A percentile compares a stretch with the other conserved stretches of the same genome.
phyloP scores from a whole-genome alignment of 2,113 vertebrate genomes.

The Protobothrops flavoviridis region DNA sequence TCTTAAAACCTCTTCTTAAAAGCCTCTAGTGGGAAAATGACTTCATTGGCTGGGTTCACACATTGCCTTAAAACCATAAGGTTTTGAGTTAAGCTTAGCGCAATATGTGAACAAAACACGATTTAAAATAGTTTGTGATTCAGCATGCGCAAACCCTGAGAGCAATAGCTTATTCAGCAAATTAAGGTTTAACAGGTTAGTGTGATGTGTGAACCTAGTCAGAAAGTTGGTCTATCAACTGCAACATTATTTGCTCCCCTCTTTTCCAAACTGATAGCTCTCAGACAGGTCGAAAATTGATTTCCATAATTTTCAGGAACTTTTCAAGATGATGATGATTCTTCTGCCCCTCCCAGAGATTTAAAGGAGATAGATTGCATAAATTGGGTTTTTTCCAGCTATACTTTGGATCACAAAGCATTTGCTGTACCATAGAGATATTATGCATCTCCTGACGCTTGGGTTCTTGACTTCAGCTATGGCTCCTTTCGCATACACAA shows the following conservation, averaged over 20 bases:
- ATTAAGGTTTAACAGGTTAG: neutral
- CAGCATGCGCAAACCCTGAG: neutral
- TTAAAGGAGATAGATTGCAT: neutral
- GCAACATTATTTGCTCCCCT: neutral
- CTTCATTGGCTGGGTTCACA: neutral
- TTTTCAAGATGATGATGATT: neutral
- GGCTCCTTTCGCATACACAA: neutral
- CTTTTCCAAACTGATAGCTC: neutral
- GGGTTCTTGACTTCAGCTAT: neutral
- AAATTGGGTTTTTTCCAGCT: neutral
- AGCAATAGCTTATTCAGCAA: neutral
- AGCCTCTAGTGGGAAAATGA: neutral
- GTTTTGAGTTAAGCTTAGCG: neutral
- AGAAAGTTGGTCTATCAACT: neutral
- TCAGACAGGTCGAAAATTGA: neutral
- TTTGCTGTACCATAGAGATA: neutral
- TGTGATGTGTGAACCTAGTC: neutral
- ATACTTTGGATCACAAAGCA: neutral
- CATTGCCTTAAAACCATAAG: neutral
- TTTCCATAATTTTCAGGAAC: neutral
- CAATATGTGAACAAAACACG: neutral
- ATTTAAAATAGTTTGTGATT: neutral
- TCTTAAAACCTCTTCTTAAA: neutral
- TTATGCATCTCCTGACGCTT: neutral
- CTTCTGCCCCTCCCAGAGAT: neutral